Base-by-base conservation (phyloP, 1,140 invertebrate species). In the Drosophila sp. region DNA sequence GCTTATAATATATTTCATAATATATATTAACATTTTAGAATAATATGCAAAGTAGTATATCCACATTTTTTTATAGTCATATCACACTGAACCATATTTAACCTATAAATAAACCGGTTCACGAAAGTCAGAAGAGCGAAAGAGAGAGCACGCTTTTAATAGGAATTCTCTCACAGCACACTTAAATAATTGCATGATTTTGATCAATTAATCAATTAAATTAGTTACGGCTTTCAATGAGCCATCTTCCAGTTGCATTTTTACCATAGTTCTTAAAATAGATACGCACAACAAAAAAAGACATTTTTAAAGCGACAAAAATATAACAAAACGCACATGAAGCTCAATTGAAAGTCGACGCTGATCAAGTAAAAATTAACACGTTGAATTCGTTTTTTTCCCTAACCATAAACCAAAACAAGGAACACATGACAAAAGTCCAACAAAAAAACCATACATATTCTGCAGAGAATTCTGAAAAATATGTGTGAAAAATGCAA, bases 171-270 rank as follows among this genome's bases (percentile, higher is more conserved):
- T 41, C 38, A 4, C 38, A 36, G 7, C 16, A 46, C 14, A 48
- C 21, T 18, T 41, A 56, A 18, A 51, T 34, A 46, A 54, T 51
- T 51, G 16, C 36, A 56, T 41, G 41, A 69, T 50, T 54, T 40
- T 54, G 40, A 69, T 46, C 41, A 56, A 57, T 69, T 73, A 56
- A 73, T 73, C 65, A 62, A 81, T 81, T 73, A 66, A 40, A 73
- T 73, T 69, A 77, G 72, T 62, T 40, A 40, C 32, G 21, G 38
- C 32, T 32, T 32, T 67, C 54, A 72, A 59, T 63, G 29, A 72
- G 70, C 46, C 32, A 43, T 40, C 32, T 38, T 29, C n/a, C 25
- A 13, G 45, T 43, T 72, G 69, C 46, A 66, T 58, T 46, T 72
- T 72, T 67, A 72, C 32, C 70, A 67, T 53, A 38, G 59, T 58